Evolutionary conservation across 2,888 invertebrate species (phyloP).

Genomic region (Oxystoma pomonae): DNA sequence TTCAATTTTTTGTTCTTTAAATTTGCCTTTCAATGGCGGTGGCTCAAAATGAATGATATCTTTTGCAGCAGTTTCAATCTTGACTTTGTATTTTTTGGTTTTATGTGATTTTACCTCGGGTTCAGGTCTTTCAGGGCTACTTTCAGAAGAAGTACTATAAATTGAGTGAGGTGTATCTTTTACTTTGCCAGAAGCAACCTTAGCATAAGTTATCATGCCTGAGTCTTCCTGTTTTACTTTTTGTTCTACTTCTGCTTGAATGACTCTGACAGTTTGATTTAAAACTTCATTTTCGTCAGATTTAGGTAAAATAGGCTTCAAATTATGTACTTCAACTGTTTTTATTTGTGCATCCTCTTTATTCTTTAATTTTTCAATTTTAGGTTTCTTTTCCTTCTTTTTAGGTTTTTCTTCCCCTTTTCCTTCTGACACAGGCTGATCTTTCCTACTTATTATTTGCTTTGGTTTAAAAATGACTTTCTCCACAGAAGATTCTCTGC

Average conservation of each 20-base stretch:
- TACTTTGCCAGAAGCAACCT: slow-evolving; percentile 16
- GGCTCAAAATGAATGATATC: neutral
- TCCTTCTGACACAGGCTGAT: neutral
- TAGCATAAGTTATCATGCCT: slow-evolving; percentile 18
- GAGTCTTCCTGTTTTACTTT: slow-evolving; percentile 8
- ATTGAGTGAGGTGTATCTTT: slow-evolving; percentile 2
- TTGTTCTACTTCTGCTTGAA: slow-evolving; percentile 13
- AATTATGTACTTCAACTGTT: neutral
- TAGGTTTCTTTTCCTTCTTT: slow-evolving; percentile 1
- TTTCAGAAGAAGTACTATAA: neutral
- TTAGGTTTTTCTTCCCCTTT: neutral
- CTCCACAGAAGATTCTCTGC: slow-evolving; percentile 16
- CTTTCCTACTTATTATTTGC: neutral
- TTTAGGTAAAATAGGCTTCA: slow-evolving; percentile 7
- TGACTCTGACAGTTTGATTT: neutral
- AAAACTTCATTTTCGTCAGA: slow-evolving; percentile 12
- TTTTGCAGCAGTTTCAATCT: neutral
- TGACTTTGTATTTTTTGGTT: no score
- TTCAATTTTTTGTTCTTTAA: slow-evolving; percentile 13
- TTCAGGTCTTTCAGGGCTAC: slow-evolving; percentile 1
- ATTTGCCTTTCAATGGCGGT: neutral
- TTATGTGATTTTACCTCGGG: neutral
- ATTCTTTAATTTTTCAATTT: slow-evolving; percentile 5
- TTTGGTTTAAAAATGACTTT: neutral
- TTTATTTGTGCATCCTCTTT: slow-evolving; percentile 5